Evolutionary conservation across 2,797 vertebrate genomes (phyloP), one percentile per base, ranked within the genome.

Genomic region (Melanotaenia boesemani): DNA sequence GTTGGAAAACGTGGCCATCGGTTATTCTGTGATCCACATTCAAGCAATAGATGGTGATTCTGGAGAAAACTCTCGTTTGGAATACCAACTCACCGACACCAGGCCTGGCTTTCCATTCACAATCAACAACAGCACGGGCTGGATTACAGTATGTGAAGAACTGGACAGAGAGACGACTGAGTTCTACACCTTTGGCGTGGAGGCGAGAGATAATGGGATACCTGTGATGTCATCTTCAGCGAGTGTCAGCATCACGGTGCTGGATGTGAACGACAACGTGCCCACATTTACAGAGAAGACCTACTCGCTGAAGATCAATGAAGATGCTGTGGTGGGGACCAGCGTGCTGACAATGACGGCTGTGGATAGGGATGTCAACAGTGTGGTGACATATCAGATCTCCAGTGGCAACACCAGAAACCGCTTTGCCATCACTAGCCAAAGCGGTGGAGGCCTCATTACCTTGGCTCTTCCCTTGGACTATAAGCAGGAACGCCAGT

Each of bases 401-500:
- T 96, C 96, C 2, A 98, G 98, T 0, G 98, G 98, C 61, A 99
- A 99, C 92, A 99, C 98, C 0, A 94, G 98, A 59, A 99, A 99
- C 90, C 96, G 98, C 56, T 99, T 99, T 58, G 95, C 98, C 28
- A 98, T 99, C 81, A 99, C 97, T 15, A 99, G 98, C 84, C 98
- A 99, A 91, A 99, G 97, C 0, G 98, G 96, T 0, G 98, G 97
- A 0, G 98, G 98, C 0, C 95, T 99, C 41, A 94, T 99, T 89
- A 99, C 97, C 0, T 87, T 99, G 67, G 97, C 98, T 0, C 94
- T 98, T 82, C 97, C 97, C 0, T 88, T 99, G 84, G 98, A 99
- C 94, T 99, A 99, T 91, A 99, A 99, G 71, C 97, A 99, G 89
- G 98, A 99, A 56, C 95, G 98, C 7, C 97, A 99, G 84, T 99